These are phyloP conservation scores for Hydrocynus forskahlii DNA, from an alignment of 2,797 vertebrate species.

Conservation along the genomic window DNA sequence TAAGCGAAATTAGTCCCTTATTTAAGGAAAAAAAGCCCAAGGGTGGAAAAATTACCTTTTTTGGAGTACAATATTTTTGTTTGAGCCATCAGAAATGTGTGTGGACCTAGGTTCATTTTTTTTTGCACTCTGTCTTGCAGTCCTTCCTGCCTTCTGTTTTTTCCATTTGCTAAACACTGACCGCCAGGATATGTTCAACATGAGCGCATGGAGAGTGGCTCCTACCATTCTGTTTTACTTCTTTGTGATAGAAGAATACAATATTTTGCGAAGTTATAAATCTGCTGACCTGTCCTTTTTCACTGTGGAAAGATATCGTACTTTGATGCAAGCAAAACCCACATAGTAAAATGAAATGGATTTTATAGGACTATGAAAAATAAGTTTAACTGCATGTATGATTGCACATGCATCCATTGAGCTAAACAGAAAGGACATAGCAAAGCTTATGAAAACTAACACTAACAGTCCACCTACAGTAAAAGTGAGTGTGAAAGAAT, in stretches of 20 bases:
- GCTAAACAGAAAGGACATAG: not conserved
- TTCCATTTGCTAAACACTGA: constrained; percentile 27
- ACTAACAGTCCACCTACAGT: too few relatives aligned
- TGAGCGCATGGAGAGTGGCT: not conserved
- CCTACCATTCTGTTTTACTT: not conserved
- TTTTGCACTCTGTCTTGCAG: not conserved
- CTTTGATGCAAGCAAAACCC: too few relatives aligned
- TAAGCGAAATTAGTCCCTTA: too few relatives aligned
- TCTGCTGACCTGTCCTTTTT: too few relatives aligned
- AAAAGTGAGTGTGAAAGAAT: not conserved
- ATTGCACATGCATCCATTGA: not conserved
- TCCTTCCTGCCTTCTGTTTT: too few relatives aligned
- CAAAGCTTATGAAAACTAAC: not conserved
- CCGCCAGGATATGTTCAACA: not conserved
- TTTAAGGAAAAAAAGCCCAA: too few relatives aligned
- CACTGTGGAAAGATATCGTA: too few relatives aligned
- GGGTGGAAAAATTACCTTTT: too few relatives aligned
- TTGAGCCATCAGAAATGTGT: too few relatives aligned
- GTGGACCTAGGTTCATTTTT: not conserved
- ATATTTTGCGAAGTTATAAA: too few relatives aligned
- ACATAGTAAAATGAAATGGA: too few relatives aligned
- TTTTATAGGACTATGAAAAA: not conserved
- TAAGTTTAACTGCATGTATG: not conserved
- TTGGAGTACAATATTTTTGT: too few relatives aligned
- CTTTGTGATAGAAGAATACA: not conserved